Conservation (phyloP, 2,888 invertebrate species). For the Oxycera nigricornis region DNA sequence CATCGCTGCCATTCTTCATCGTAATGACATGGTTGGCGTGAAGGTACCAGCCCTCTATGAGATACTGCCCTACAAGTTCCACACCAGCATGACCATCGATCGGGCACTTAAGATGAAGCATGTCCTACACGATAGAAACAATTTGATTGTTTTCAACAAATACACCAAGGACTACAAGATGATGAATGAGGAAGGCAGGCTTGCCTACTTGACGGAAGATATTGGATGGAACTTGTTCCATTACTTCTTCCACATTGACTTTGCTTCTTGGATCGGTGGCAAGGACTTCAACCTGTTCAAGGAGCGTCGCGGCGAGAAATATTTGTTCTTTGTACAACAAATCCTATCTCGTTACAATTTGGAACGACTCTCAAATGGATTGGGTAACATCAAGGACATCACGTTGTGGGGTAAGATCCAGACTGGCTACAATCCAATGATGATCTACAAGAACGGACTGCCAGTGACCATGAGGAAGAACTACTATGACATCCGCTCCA, state of each 20-base stretch:
- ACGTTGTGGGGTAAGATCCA: conserved; percentile 65
- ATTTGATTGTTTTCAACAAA: conserved; percentile 53
- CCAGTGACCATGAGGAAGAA: conserved; percentile 70
- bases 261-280: conserved; percentile 71
- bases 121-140: conserved; percentile 52
- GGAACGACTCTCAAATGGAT: conserved; percentile 75
- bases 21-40: conserved; percentile 71
- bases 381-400: conserved; percentile 70
- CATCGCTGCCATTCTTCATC: conserved; percentile 72
- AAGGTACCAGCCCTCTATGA: conserved; percentile 77
- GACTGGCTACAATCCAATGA: conserved; percentile 70
- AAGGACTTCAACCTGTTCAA: conserved; percentile 64
- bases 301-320: conserved; percentile 70
- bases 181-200: conserved; percentile 63
- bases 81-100: conserved; percentile 52
- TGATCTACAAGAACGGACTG: conserved; percentile 71
- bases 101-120: conserved; percentile 57
- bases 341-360: conserved; percentile 76
- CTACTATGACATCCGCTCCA: conserved; percentile 64
- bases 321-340: conserved; percentile 73
- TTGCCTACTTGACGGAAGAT: conserved; percentile 74
- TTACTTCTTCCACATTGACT: conserved; percentile 65
- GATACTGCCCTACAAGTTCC: conserved; percentile 78
- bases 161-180: conserved; percentile 64
- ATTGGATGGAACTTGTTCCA: conserved; percentile 68